Percentiles rank a stretch among this genome's conserved stretches.
These are phyloP conservation scores for Paramacrobiotus metropolitanus DNA, from an alignment of 1,140 invertebrate species.

Conservation along the genomic window DNA sequence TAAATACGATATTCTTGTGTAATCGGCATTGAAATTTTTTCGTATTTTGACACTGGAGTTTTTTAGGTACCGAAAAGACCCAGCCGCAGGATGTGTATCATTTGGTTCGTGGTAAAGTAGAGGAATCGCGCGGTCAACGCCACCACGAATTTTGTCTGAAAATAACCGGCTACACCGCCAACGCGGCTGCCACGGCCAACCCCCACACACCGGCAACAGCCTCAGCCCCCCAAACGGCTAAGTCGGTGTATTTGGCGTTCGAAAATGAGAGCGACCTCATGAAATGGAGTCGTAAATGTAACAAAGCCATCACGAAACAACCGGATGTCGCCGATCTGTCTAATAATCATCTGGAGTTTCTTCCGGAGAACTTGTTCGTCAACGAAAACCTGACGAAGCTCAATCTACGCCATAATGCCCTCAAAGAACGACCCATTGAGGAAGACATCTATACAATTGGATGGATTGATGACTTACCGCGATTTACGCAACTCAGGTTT, in stretches of 20 bases:
- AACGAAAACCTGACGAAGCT: conserved; percentile 21
- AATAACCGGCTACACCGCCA: background rate
- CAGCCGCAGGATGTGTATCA: conserved; percentile 18
- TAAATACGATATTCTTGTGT: too few species aligned
- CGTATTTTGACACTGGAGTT: conserved; percentile 4
- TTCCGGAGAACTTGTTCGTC: conserved; percentile 23
- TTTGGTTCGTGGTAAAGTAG: conserved; percentile 21
- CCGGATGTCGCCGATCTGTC: conserved; percentile 23
- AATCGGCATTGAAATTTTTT: background rate
- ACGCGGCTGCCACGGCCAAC: background rate
- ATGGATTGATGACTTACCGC: conserved; percentile 21
- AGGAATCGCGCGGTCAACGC: conserved; percentile 20
- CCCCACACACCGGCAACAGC: background rate
- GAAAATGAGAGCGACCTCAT: background rate
- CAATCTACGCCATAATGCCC: conserved; percentile 21
- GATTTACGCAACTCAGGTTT: conserved; percentile 9
- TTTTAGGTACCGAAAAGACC: conserved; percentile 18
- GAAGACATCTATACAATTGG: conserved; percentile 24
- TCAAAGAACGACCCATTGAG: conserved; percentile 21
- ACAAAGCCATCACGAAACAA: conserved; percentile 22
- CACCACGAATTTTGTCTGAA: conserved; percentile 17
- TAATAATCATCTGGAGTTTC: conserved; percentile 22
- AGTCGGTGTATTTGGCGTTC: background rate
- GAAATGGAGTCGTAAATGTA: background rate
- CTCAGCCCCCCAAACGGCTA: background rate